Percentiles rank a stretch among this genome's conserved stretches.
phyloP scores from a whole-genome alignment of 2,888 invertebrate species.

The Lithophane ornitopus region DNA sequence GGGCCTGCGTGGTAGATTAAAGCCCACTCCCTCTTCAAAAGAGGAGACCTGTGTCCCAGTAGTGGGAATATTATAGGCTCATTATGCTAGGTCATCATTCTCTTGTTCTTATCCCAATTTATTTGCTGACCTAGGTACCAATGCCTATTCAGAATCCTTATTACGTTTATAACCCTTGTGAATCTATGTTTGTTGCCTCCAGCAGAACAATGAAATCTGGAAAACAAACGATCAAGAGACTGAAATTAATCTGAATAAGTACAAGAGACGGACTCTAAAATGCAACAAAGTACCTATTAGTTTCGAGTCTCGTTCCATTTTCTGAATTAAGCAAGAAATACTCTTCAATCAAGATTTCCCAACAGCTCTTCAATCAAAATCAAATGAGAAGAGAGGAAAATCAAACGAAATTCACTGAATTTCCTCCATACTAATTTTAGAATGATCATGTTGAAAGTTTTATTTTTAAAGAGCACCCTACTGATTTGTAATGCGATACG shows the following conservation, averaged over 20 bases:
- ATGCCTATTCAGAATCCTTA: not conserved
- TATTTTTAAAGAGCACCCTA: conserved; percentile 53
- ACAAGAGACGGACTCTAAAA: not conserved
- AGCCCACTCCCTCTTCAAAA: no score
- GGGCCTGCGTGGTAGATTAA: no score
- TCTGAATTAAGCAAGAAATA: not conserved
- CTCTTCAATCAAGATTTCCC: conserved; percentile 8
- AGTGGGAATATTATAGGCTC: no score
- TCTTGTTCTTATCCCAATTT: no score
- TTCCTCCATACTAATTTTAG: conserved; percentile 44
- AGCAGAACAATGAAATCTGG: not conserved
- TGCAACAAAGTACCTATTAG: not conserved
- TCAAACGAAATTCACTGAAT: conserved; percentile 30
- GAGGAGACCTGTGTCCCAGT: no score
- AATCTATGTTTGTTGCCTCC: not conserved
- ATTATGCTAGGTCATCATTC: no score
- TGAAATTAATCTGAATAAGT: not conserved
- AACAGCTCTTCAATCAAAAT: conserved; percentile 30
- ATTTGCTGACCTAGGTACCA: not conserved
- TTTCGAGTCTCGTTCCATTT: not conserved
- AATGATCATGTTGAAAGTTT: conserved; percentile 48
- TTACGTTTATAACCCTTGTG: not conserved
- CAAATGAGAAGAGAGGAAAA: conserved; percentile 1
- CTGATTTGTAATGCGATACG: conserved; percentile 61
- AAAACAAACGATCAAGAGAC: not conserved